Evolutionary conservation across 2,888 invertebrate species (phyloP), one percentile per base, ranked within the genome.

Genomic region (Latrodectus hesperus): DNA sequence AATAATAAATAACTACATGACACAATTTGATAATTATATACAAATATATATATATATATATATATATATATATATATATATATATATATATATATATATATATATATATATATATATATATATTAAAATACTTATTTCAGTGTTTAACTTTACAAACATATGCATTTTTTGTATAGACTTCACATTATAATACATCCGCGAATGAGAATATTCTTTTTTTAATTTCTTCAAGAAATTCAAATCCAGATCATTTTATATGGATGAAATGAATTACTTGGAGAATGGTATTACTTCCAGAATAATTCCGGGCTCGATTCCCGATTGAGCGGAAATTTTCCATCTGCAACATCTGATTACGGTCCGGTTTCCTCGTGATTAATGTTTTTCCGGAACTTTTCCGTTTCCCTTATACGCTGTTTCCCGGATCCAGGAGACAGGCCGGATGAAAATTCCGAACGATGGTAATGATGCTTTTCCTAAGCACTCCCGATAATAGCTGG

Each of bases 381-480:
- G 84, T 84, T 84, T 84, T 84, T 84, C 84, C 84, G 84, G 77
- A 65, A 51, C 68, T 71, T 73, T 22, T 26, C 49, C 82, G 75
- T 68, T 55, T 68, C 79, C 79, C 71, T 71, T 22, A 71, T 38
- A 60, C 17, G 16, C 26, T 72, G 64, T 64, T 80, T 72, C 52
- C 83, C 83, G 55, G 75, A 76, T 55, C 49, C 82, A 49, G 10
- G 82, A 82, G 74, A 68, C 75, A 60, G 75, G 53, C 75, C 76
- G 83, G 83, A 83, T 70, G 76, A 83, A 83, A 83, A 76, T 83
- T 83, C 38, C 76, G 75, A 83, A 76, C 76, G 71, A 76, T 70
- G 75, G 70, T 83, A 76, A 83, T 83, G 83, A 83, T 81, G 81
- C 81, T 55, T 81, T 81, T 73, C 81, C 73, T 81, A 81, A 81